Evolutionary conservation across 2,113 vertebrate species (phyloP), one percentile per base, ranked within the genome.

Genomic region (Sinocyclocheilus anshuiensis): DNA sequence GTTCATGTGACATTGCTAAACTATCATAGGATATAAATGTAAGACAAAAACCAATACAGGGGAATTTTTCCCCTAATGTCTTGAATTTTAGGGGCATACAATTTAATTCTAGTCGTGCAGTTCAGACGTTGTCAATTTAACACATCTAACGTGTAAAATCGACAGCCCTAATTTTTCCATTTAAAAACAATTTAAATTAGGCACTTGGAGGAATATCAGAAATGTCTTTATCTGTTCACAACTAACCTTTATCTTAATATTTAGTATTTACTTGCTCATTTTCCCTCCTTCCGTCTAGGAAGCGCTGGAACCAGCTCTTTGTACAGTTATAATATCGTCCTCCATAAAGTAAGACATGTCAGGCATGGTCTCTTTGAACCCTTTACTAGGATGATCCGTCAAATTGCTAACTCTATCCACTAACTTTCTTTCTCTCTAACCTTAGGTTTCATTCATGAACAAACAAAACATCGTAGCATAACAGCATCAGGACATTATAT

Each of bases 261-360:
- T 50, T 15, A 77, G 79, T 67, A 29, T 26, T n/a, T 50, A 76
- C 69, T 3, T 88, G 15, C 86, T 36, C 83, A 45, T 84, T 82
- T 53, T 78, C 3, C 84, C 45, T 63, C 65, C 33, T 75, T 24
- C 29, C 20, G 22, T 81, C 61, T 81, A 91, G 86, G 77, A 90
- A 86, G 67, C 74, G 76, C 0, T 72, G 91, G 88, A 90, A 88
- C 50, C 86, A 88, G 90, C 87, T 89, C 84, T 92, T 91, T 80
- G 88, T 87, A 45, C 91, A 90, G 83, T 86, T 94, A 78, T 92
- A 92, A 93, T 89, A 33, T 87, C 59, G 55, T 13, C 0, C 29
- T 12, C 29, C 81, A 87, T 86, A 88, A 94, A 92, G 94, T 94
- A 92, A 93, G 90, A 77, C 8, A 15, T 57, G 20, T 2, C 36